Conservation (phyloP, 2,797 vertebrate genomes). For the Dallia pectoralis region DNA sequence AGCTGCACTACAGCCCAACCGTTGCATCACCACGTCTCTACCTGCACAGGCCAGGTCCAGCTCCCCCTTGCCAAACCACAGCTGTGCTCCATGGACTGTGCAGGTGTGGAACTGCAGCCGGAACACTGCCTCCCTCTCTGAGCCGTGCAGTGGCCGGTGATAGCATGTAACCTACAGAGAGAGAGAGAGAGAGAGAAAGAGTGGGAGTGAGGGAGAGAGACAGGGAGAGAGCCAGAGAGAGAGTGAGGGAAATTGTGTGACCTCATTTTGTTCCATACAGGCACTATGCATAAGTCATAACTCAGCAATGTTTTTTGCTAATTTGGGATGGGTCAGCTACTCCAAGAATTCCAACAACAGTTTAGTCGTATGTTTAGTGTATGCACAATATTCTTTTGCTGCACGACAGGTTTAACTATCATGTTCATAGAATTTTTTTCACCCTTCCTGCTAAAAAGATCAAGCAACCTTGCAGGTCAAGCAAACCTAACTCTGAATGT, state of each 20-base stretch:
- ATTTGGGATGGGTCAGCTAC: neutral
- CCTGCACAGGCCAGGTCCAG: constrained; percentile 85
- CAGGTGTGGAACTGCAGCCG: constrained; percentile 92
- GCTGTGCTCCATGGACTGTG: constrained; percentile 84
- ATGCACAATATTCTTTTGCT: no score
- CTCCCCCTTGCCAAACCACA: constrained; percentile 87
- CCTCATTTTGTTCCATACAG: neutral
- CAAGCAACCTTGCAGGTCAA: no score
- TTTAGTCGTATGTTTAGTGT: neutral
- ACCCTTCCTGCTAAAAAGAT: no score
- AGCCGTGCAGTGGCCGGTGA: constrained; percentile 73
- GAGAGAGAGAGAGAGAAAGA: neutral
- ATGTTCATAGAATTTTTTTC: no score
- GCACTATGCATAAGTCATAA: neutral
- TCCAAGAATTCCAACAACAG: neutral
- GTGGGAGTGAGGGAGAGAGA: neutral
- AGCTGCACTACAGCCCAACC: neutral
- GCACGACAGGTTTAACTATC: no score
- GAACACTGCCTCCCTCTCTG: constrained; percentile 85
- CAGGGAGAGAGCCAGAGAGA: no score
- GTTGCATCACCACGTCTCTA: constrained; percentile 48
- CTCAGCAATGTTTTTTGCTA: no score
- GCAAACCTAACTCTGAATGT: neutral
- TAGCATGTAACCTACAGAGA: constrained; percentile 86
- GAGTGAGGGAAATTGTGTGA: neutral